Evolutionary conservation across 2,888 invertebrate genomes (phyloP), one percentile per base, ranked within the genome.

Genomic region (Cotesia congregata): DNA sequence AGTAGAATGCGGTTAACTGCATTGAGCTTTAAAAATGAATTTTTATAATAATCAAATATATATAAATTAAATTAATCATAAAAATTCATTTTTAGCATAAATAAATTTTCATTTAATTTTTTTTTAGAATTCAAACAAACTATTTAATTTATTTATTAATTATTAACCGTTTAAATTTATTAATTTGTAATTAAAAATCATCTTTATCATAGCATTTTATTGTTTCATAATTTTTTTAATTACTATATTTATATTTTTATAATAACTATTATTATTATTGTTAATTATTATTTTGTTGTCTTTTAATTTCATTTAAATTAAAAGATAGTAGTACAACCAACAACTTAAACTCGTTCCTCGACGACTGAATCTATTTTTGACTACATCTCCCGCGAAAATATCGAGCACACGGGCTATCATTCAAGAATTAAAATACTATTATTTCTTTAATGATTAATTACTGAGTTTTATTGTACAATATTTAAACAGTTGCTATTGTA

Each of bases 81-180:
- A 38, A 60, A 30, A 60, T 70, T 70, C 70, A 70, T 70, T 60
- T 20, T 59, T 70, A 30, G 30, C 20, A 70, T 9, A 59, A 7
- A 30, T 20, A n/a, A 62, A 62, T 7, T 62, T 62, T 62, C 12
- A 1, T 69, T 20, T 69, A 50, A 38, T n/a, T 39, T 70, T 70
- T 70, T 38, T 38, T 38, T 59, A 70, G 9, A 30, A 20, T 60
- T 65, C 12, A 50, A 73, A 50, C 6, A 12, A 39, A 67, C 41
- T 65, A 74, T 67, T 68, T 74, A 74, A 74, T 74, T 74, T 69
- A 74, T 74, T 74, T 74, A 74, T 74, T 64, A 70, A 75, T 75
- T 50, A 60, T 38, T 65, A 60, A 73, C 38, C 38, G 70, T 68
- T 41, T 64, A 64, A 68, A 62, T 75, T 70, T 41, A 70, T 67